Conservation (phyloP, 2,113 vertebrate genomes). For the Semicossyphus pulcher region DNA sequence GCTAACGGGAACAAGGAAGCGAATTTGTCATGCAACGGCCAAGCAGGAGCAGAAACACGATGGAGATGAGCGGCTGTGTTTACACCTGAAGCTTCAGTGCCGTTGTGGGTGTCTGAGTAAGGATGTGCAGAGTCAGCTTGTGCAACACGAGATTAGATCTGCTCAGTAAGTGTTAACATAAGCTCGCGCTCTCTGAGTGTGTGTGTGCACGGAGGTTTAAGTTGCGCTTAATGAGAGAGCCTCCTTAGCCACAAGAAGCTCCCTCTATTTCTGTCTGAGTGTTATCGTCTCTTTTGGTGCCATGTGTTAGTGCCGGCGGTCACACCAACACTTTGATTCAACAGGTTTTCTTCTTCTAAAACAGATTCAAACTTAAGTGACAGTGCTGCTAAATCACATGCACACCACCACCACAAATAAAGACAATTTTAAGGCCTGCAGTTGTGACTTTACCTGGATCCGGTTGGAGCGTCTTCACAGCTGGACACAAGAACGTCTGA, state of each 20-base stretch:
- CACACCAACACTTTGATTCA: constrained; percentile 5
- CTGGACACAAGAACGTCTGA: constrained; percentile 88
- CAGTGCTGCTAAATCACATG: neutral
- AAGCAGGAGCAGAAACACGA: neutral
- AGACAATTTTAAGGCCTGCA: neutral
- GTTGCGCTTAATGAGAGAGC: constrained; percentile 40
- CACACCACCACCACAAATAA: neutral
- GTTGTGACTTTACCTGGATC: constrained; percentile 79
- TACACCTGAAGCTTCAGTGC: neutral
- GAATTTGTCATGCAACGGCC: neutral
- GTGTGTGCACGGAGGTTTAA: constrained; percentile 27
- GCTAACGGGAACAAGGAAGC: neutral
- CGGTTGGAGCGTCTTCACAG: constrained; percentile 59
- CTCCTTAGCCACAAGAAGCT: constrained; percentile 37
- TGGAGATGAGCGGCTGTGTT: neutral
- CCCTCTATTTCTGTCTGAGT: constrained; percentile 43
- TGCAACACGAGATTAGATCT: constrained; percentile 44
- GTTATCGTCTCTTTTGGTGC: constrained; percentile 15
- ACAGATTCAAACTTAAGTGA: too few relatives aligned
- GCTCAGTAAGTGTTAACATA: constrained; percentile 62
- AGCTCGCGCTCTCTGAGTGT: constrained; percentile 6
- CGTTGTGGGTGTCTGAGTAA: neutral
- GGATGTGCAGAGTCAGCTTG: neutral
- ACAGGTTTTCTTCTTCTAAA: neutral
- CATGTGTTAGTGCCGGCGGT: constrained; percentile 6